phyloP scores from a whole-genome alignment of 2,888 invertebrate genomes.

The Caenorhabditis sinica region DNA sequence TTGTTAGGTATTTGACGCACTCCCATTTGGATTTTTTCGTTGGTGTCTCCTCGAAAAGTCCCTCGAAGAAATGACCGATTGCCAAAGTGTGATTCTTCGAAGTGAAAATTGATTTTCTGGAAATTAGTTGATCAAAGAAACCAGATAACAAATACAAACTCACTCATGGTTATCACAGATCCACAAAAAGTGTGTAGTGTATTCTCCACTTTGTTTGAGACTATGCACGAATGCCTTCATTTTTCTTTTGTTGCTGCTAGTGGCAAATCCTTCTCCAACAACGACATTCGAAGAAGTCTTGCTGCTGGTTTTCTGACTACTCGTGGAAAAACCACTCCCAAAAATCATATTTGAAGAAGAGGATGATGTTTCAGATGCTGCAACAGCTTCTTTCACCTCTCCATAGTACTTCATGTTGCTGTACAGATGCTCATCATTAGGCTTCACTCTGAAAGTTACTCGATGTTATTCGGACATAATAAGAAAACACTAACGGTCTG shows the following conservation, averaged over 20 bases:
- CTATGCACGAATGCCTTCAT: conserved; percentile 16
- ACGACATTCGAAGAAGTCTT: background rate
- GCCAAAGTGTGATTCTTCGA: background rate
- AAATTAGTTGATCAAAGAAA: background rate
- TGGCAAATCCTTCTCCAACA: too few relatives aligned
- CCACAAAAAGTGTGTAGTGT: background rate
- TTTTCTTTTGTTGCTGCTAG: background rate
- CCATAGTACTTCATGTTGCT: conserved; percentile 12
- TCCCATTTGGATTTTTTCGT: background rate
- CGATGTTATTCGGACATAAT: background rate
- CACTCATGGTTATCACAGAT: conserved; percentile 4
- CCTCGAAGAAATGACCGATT: conserved; percentile 16
- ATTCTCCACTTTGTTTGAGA: background rate
- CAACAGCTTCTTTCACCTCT: background rate
- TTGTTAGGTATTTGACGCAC: background rate
- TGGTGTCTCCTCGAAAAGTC: background rate
- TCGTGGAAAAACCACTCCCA: background rate
- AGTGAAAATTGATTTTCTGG: background rate
- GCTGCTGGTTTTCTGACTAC: background rate
- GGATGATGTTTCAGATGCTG: background rate
- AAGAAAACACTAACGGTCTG: background rate
- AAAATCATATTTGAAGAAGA: background rate
- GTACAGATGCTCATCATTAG: background rate
- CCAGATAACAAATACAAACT: background rate
- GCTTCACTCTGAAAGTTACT: background rate